Evolutionary conservation across 2,797 vertebrate genomes (phyloP).

Genomic region (Oreortyx pictus): DNA sequence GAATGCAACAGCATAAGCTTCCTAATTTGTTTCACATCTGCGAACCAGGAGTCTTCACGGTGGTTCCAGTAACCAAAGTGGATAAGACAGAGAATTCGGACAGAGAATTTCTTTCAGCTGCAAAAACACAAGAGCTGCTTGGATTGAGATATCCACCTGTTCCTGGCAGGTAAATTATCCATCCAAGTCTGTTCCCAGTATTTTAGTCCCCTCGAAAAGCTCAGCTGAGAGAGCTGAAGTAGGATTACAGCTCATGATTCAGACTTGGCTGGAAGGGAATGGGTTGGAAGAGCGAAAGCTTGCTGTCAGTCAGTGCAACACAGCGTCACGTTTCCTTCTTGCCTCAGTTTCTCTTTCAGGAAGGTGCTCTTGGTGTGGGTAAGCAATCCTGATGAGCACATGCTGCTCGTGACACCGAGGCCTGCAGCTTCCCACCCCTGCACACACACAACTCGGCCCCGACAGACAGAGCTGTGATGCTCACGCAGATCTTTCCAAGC

Average conservation of each 20-base stretch:
- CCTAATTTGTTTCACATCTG: conserved; percentile 62
- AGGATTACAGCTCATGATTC: too few species aligned
- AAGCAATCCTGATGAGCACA: rapidly evolving
- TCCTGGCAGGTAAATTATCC: conserved; percentile 5
- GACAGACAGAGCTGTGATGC: not conserved
- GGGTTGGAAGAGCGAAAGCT: too few species aligned
- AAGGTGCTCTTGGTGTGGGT: not conserved
- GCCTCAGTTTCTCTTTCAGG: not conserved
- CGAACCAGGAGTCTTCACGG: conserved; percentile 55
- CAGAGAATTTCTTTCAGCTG: conserved; percentile 14
- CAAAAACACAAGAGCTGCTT: not conserved
- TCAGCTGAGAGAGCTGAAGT: too few species aligned
- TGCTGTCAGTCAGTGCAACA: too few species aligned
- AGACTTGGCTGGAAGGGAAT: too few species aligned
- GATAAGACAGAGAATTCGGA: conserved; percentile 22
- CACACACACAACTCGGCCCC: not conserved
- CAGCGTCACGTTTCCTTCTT: not conserved
- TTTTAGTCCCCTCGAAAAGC: too few species aligned
- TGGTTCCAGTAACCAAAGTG: conserved; percentile 49
- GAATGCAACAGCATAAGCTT: conserved; percentile 63
- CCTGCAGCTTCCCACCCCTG: not conserved
- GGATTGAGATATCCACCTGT: conserved; percentile 10
- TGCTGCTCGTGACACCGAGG: not conserved
- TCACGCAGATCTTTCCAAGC: conserved; percentile 48
- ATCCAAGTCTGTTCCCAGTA: not conserved